Evolutionary conservation across 2,113 vertebrate genomes (phyloP).

Genomic region (Menidia beryllina): DNA sequence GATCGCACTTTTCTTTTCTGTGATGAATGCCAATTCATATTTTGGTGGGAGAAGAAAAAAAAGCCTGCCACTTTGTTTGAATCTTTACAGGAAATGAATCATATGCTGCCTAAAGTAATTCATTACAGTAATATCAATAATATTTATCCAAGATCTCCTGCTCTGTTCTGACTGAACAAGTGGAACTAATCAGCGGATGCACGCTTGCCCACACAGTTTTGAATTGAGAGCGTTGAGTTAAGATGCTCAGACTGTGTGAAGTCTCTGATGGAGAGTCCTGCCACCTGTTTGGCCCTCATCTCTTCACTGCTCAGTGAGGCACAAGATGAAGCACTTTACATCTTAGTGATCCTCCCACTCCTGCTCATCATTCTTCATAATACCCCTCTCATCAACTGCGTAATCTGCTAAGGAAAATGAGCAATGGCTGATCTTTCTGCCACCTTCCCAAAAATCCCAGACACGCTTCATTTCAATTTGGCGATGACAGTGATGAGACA

Average conservation of each 20-base stretch:
- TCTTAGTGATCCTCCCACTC: conserved; percentile 69
- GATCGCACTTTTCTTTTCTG: no score
- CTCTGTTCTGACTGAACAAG: conserved; percentile 26
- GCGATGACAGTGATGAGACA: conserved; percentile 67
- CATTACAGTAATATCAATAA: conserved; percentile 15
- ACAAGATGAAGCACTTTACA: conserved; percentile 72
- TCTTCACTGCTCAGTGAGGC: conserved; percentile 71
- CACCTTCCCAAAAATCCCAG: conserved; percentile 39
- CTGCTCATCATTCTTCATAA: conserved; percentile 75
- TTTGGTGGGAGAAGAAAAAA: not conserved
- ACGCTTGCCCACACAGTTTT: conserved; percentile 53
- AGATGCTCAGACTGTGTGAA: conserved; percentile 58
- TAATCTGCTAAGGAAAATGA: conserved; percentile 72
- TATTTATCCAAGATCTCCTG: conserved; percentile 24
- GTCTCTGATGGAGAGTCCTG: conserved; percentile 62
- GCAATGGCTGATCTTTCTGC: conserved; percentile 46
- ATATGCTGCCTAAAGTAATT: conserved; percentile 23
- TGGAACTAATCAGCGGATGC: conserved; percentile 53
- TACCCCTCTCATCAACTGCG: conserved; percentile 15
- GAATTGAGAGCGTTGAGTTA: conserved; percentile 46
- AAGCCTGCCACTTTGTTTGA: not conserved
- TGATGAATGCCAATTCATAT: not conserved
- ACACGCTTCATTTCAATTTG: conserved; percentile 68
- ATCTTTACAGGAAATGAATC: conserved; percentile 11
- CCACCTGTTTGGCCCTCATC: conserved; percentile 71